Evolutionary conservation across 2,888 invertebrate genomes (phyloP), one percentile per base, ranked within the genome.

Genomic region (Cancer borealis): DNA sequence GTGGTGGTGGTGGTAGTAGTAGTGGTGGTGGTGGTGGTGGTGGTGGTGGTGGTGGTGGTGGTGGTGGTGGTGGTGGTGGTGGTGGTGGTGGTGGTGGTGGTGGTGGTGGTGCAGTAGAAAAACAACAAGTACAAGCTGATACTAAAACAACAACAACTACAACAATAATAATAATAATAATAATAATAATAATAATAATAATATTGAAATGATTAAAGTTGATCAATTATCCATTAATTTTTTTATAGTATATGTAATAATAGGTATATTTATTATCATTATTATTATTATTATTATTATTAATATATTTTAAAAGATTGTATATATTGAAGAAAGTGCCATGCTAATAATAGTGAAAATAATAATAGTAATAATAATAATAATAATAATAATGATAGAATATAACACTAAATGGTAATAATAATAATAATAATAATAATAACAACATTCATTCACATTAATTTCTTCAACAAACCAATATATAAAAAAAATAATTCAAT

Each of bases 131-230:
- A 73, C 73, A 73, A 8, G 66, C 79, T 21, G 14, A 66, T 66
- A 39, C 14, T 3, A 39, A 12, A 84, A 84, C 39, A 84, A 84
- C 39, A 39, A 84, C 14, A 14, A 84, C n/a, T 39, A 84, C 6
- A 39, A 39, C n/a, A 84, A 39, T 10, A 39, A 84, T 30, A 84
- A 39, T 12, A 84, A 84, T 39, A 84, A 84, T 84, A 84, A 84
- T 84, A 84, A 84, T 84, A 84, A 84, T 84, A 84, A 84, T 79
- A 79, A 79, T 73, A 73, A 73, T 79, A 79, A 79, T 79, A 79
- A 79, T 79, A 5, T 17, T 66, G 17, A 8, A 4, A 14, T 17
- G 0, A 66, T 17, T 0, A 21, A 66, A 17, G 17, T 17, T 26
- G 8, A 73, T 26, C 54, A 54, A 54, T 4, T 39, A 39, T 39